Evolutionary conservation across 2,113 vertebrate species (phyloP).

Genomic region (Pachyramphus minor): DNA sequence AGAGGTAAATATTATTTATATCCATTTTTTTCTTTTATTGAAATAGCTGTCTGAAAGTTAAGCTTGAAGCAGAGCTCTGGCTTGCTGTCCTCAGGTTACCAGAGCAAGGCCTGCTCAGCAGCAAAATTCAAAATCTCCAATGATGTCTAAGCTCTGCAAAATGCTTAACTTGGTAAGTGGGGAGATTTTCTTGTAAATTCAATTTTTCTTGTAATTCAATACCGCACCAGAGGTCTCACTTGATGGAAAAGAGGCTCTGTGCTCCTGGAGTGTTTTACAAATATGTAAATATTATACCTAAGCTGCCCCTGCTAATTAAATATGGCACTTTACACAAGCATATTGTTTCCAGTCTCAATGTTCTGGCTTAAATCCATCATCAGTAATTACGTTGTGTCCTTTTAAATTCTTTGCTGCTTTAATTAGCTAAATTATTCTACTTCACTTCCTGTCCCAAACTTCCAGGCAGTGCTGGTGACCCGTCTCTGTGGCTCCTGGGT

Average conservation of each 20-base stretch:
- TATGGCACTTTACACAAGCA: constrained; percentile 48
- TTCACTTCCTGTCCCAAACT: constrained; percentile 15
- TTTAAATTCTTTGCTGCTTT: constrained; percentile 38
- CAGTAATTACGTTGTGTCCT: constrained; percentile 20
- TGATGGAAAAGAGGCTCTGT: constrained; percentile 38
- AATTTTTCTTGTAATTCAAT: constrained; percentile 45
- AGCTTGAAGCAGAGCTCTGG: neutral
- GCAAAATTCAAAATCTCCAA: neutral
- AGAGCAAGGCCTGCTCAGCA: neutral
- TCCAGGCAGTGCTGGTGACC: neutral
- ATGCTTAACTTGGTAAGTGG: constrained; percentile 17
- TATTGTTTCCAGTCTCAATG: constrained; percentile 39
- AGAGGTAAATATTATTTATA: neutral
- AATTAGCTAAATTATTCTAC: constrained; percentile 18
- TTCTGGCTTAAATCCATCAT: constrained; percentile 63
- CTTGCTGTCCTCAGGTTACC: neutral
- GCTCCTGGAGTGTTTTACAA: constrained; percentile 53
- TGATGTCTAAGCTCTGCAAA: neutral
- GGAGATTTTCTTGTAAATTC: constrained; percentile 44
- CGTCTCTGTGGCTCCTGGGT: neutral
- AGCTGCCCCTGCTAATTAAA: constrained; percentile 53
- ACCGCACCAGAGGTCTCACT: constrained; percentile 13
- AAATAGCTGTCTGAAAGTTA: neutral
- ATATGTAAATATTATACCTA: constrained; percentile 61
- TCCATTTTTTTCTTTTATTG: neutral